A percentile compares a stretch with the other conserved stretches of the same genome.
Conservation (phyloP, 2,888 invertebrate genomes). For the Clostera curtula region DNA sequence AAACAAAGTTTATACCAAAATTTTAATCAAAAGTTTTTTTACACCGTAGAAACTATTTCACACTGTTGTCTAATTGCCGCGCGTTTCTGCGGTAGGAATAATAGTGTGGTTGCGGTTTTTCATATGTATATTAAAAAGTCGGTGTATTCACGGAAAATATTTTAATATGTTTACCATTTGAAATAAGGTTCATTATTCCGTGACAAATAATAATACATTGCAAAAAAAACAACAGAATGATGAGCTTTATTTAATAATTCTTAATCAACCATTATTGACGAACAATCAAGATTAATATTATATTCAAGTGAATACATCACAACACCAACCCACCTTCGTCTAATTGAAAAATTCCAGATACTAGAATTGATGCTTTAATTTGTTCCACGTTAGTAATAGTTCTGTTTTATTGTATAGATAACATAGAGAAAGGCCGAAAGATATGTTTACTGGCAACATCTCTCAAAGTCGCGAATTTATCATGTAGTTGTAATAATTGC, state of each 20-base stretch:
- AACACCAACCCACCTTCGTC: slow-evolving; percentile 24
- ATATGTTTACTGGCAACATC: slow-evolving; percentile 73
- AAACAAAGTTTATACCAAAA: slow-evolving; percentile 22
- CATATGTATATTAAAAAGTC: too few species aligned
- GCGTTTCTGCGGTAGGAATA: too few species aligned
- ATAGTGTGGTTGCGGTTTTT: too few species aligned
- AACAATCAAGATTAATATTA: slow-evolving; percentile 1
- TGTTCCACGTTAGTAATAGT: slow-evolving; percentile 30
- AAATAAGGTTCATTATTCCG: too few species aligned
- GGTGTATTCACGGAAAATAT: too few species aligned
- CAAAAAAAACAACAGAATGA: too few species aligned
- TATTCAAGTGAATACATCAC: slow-evolving; percentile 6
- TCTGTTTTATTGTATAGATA: slow-evolving; percentile 31
- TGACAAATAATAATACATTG: too few species aligned
- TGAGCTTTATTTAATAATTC: too few species aligned
- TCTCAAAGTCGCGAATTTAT: slow-evolving; percentile 66
- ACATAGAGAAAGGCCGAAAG: slow-evolving; percentile 66
- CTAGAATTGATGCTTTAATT: slow-evolving; percentile 19
- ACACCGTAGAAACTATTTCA: too few species aligned
- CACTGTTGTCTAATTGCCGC: too few species aligned
- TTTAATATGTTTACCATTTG: too few species aligned
- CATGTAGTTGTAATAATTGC: slow-evolving; percentile 59
- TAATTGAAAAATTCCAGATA: slow-evolving; percentile 17
- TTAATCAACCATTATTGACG: slow-evolving; percentile 11
- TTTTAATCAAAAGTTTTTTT: slow-evolving; percentile 18